phyloP scores from a whole-genome alignment of 2,888 invertebrate species.

The Drosophila hamatofila region DNA sequence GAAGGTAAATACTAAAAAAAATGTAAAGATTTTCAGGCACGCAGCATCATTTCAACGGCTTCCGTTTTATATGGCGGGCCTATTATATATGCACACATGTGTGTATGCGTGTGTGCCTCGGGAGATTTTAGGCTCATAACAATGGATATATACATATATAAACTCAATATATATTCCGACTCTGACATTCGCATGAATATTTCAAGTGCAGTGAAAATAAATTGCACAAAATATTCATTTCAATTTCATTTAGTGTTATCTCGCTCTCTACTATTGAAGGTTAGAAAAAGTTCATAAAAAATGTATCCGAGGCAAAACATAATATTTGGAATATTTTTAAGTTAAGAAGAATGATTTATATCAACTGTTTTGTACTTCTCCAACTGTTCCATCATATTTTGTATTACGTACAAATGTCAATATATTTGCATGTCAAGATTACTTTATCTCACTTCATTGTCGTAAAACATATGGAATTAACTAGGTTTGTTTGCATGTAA shows the following conservation, averaged over 20 bases:
- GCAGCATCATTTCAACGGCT: conserved; percentile 30
- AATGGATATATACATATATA: conserved; percentile 18
- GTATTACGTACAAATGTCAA: background rate
- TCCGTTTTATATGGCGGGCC: conserved; percentile 36
- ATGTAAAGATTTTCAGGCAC: conserved; percentile 53
- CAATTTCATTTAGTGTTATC: conserved; percentile 63
- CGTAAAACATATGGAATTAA: background rate
- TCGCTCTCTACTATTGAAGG: background rate
- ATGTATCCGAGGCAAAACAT: background rate
- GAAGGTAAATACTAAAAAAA: conserved; percentile 18
- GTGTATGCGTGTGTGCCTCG: conserved; percentile 21
- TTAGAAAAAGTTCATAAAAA: background rate
- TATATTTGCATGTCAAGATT: background rate
- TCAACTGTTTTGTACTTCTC: background rate
- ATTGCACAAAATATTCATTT: conserved; percentile 71
- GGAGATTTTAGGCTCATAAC: conserved; percentile 56
- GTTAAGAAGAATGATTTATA: background rate
- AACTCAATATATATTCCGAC: conserved; percentile 7
- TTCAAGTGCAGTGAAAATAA: conserved; percentile 68
- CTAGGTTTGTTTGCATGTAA: background rate
- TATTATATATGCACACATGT: conserved; percentile 62
- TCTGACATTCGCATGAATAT: conserved; percentile 64
- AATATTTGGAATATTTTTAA: background rate
- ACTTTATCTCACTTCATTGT: background rate
- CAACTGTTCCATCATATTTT: background rate